A percentile compares a stretch with the other conserved stretches of the same genome.
Conservation (phyloP, 2,888 invertebrate genomes). For the Acanthosepion pharaonis region DNA sequence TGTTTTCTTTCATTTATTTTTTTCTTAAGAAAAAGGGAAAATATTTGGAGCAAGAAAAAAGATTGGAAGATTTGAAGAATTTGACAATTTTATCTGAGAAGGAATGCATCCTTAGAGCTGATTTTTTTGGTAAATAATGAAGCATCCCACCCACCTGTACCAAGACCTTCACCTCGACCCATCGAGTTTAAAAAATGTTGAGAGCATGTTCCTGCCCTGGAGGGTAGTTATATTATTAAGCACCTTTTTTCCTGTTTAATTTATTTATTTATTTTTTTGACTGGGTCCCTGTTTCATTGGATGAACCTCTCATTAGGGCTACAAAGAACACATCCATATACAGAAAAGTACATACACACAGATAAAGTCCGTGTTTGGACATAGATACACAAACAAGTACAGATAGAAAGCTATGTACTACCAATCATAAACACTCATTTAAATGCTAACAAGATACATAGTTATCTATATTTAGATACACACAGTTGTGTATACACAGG, state of each 20-base stretch:
- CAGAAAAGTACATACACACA: background rate
- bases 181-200: background rate
- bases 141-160: conserved; percentile 22
- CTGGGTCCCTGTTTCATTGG: background rate
- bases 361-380: background rate
- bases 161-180: background rate
- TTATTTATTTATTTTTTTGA: background rate
- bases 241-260: background rate
- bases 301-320: conserved; percentile 22
- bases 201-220: conserved; percentile 21
- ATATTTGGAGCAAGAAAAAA: background rate
- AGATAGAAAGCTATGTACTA: background rate
- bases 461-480: background rate
- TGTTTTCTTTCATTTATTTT: background rate
- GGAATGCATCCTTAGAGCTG: background rate
- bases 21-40: background rate
- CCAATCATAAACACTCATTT: background rate
- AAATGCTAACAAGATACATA: background rate
- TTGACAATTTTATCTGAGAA: conserved; percentile 1
- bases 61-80: conserved; percentile 33
- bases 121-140: background rate
- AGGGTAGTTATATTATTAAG: conserved; percentile 23
- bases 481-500: background rate
- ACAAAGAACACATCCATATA: background rate
- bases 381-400: background rate